Conservation (phyloP, 2,888 invertebrate species). For the Ichneumon xanthorius region DNA sequence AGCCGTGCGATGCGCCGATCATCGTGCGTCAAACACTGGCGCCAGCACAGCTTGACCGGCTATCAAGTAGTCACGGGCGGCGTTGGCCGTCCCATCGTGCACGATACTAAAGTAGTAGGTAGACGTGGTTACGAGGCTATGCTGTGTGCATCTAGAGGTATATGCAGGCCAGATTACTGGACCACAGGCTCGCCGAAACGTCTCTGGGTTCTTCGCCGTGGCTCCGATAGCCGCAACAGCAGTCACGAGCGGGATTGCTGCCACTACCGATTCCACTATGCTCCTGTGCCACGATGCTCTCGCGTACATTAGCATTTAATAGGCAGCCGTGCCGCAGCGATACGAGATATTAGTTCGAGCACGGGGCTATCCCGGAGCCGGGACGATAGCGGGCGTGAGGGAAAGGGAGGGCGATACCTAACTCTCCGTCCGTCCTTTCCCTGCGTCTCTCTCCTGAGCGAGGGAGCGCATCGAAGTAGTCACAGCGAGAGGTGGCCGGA, state of each 20-base stretch:
- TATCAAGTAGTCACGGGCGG: slow-evolving; percentile 43
- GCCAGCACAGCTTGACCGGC: slow-evolving; percentile 38
- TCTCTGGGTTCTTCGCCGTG: slow-evolving; percentile 21
- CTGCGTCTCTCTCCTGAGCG: not conserved
- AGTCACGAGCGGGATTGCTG: slow-evolving; percentile 39
- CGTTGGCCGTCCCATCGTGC: slow-evolving; percentile 30
- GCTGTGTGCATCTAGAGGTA: not conserved
- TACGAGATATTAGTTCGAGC: slow-evolving; percentile 47
- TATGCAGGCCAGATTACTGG: slow-evolving; percentile 28
- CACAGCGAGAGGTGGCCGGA: slow-evolving; percentile 11
- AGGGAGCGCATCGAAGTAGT: slow-evolving; percentile 19
- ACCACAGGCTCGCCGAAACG: slow-evolving; percentile 33
- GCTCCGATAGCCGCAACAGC: slow-evolving; percentile 9
- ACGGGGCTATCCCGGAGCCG: slow-evolving; percentile 5
- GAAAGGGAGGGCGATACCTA: slow-evolving; percentile 9
- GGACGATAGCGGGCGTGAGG: slow-evolving; percentile 2
- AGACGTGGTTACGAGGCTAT: slow-evolving; percentile 33
- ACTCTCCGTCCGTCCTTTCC: not conserved
- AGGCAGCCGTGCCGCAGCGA: slow-evolving; percentile 43
- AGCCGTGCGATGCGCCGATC: slow-evolving; percentile 31
- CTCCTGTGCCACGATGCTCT: slow-evolving; percentile 34
- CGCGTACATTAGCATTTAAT: slow-evolving; percentile 49
- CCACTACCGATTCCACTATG: slow-evolving; percentile 15
- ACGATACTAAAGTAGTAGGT: slow-evolving; percentile 39
- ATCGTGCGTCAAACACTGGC: slow-evolving; percentile 36